These are phyloP conservation scores for Volucella bombylans DNA, from an alignment of 2,888 invertebrate genomes.

Conservation along the genomic window DNA sequence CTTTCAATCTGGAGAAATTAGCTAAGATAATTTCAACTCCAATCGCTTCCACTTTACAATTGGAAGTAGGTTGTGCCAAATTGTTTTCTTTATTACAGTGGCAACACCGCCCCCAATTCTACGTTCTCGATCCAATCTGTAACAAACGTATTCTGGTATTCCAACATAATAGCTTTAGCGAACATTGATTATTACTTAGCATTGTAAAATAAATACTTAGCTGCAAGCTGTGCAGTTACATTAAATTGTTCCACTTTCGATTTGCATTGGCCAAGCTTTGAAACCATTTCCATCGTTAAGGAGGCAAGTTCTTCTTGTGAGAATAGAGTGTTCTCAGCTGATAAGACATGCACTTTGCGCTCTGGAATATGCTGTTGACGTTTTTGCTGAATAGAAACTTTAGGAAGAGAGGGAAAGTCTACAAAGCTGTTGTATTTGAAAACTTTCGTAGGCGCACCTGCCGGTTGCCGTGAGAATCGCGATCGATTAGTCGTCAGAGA, in stretches of 20 bases:
- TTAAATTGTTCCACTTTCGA: not conserved
- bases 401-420: not conserved
- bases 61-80: no score
- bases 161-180: not conserved
- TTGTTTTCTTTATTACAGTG: no score
- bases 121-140: no score
- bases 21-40: no score
- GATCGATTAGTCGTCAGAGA: not conserved
- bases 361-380: not conserved
- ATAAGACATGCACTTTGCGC: not conserved
- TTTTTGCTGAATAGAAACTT: not conserved
- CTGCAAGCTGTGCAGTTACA: not conserved
- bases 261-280: not conserved
- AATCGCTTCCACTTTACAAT: no score
- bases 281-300: conserved; percentile 1
- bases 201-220: not conserved
- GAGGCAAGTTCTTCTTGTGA: not conserved
- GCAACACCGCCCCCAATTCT: no score
- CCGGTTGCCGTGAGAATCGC: not conserved
- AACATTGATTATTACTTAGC: not conserved
- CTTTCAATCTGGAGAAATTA: no score
- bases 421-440: not conserved
- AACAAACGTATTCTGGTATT: no score
- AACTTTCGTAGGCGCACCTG: not conserved
- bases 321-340: not conserved